Base-by-base conservation (phyloP, 1,140 invertebrate genomes). In the Andricus grossulariae region DNA sequence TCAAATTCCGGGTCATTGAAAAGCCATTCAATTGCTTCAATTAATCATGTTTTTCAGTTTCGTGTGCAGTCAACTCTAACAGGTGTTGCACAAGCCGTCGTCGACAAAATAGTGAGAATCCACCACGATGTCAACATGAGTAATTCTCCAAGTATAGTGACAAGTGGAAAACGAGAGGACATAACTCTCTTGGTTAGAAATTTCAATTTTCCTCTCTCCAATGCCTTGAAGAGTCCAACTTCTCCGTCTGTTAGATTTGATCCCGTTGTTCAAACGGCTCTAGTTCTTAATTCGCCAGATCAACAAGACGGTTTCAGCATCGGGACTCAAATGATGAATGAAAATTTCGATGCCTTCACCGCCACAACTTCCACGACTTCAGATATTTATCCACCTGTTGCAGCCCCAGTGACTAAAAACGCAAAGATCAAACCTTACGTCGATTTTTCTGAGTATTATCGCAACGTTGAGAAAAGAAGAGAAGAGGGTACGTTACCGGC, bases 101-200 rank as follows among this genome's bases (percentile, higher is more conserved):
- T 98, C 0, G 95, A 98, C 85, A 96, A 96, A 92, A 94, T 97
- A 11, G 96, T 96, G 7, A 91, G 96, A 71, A 94, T 96, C 73
- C 97, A 98, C 86, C 95, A 97, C 78, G 96, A 97, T 73, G 93
- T 94, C 73, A 97, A 94, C 83, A 94, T 96, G 91, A 94, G 93
- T 74, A 93, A 92, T 73, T 92, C 92, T 10, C 80, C 92, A 73
- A 92, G 86, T 55, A 90, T 90, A 7, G 87, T 92, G 85, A 91
- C 91, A 7, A 85, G 83, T 54, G 88, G 90, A 19, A 94, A 94
- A 84, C 88, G 95, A 55, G 95, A 96, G 77, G 96, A 97, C 85
- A 96, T 98, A 79, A 97, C 96, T 0, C 91, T 98, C 8, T 86
- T 98, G 0, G 95, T 98, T 57, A 91, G 97, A 54, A 98, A 97